phyloP scores from a whole-genome alignment of 1,140 invertebrate genomes.

The Platorchestia sp. region DNA sequence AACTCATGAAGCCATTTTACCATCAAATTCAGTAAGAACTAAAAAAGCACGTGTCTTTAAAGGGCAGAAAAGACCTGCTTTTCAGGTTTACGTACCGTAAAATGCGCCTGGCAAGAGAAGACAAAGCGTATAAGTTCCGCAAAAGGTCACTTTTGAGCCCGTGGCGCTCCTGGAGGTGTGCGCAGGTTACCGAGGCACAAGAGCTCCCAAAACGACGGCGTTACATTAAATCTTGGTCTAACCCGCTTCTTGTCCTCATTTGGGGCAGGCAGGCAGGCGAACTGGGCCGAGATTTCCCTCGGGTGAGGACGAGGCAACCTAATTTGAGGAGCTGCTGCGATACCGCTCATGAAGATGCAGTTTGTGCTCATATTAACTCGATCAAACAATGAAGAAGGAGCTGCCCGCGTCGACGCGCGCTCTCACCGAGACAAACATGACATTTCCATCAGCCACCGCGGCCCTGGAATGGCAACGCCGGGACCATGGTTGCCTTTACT shows the following conservation, averaged over 20 bases:
- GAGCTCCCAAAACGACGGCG: not conserved
- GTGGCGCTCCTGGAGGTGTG: not conserved
- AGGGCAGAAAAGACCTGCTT: not conserved
- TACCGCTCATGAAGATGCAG: constrained; percentile 1
- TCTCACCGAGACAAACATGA: not conserved
- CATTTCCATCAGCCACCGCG: not conserved
- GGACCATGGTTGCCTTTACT: not conserved
- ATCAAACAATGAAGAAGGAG: not conserved
- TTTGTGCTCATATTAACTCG: not conserved
- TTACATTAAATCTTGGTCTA: not conserved
- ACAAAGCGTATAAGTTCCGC: not conserved
- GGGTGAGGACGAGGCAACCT: not conserved
- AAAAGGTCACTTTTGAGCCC: not conserved
- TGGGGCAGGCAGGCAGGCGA: not conserved
- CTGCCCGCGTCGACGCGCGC: not conserved
- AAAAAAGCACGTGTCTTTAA: not conserved
- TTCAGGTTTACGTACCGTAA: not conserved
- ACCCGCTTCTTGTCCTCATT: not conserved
- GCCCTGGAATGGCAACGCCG: not conserved
- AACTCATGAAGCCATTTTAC: not conserved
- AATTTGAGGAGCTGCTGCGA: not conserved
- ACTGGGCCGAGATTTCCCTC: not conserved
- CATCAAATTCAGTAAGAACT: not conserved
- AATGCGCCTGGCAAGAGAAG: not conserved
- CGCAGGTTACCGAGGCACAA: not conserved